phyloP scores from a whole-genome alignment of 1,140 invertebrate species.

The Zaprionus camerounensis region DNA sequence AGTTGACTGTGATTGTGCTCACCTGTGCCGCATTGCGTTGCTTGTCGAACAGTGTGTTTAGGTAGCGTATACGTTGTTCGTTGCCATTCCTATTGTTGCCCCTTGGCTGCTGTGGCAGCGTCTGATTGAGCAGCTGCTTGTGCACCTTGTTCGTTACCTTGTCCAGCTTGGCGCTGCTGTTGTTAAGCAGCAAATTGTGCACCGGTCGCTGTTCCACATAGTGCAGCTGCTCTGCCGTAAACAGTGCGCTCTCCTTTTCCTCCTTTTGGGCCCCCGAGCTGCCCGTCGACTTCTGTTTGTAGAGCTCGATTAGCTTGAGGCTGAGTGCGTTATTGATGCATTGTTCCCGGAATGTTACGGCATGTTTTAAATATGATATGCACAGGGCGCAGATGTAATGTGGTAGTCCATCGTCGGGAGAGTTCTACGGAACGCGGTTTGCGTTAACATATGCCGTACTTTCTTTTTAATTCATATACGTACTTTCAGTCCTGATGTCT shows the following conservation, averaged over 20 bases:
- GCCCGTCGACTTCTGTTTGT: slow-evolving; percentile 56
- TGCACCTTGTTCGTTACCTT: slow-evolving; percentile 65
- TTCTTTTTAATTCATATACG: neutral
- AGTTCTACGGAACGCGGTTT: slow-evolving; percentile 43
- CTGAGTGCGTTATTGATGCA: slow-evolving; percentile 73
- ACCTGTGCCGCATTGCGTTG: slow-evolving; percentile 42
- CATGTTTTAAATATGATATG: slow-evolving; percentile 82
- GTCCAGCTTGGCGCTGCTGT: slow-evolving; percentile 45
- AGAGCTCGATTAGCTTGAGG: slow-evolving; percentile 66
- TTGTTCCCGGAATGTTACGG: slow-evolving; percentile 79
- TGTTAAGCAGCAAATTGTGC: slow-evolving; percentile 66
- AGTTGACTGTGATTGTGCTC: neutral
- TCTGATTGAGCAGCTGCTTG: slow-evolving; percentile 66
- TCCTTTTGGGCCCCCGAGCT: slow-evolving; percentile 25
- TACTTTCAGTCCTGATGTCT: slow-evolving; percentile 78
- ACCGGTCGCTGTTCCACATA: slow-evolving; percentile 67
- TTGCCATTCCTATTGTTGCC: slow-evolving; percentile 12
- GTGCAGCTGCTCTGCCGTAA: slow-evolving; percentile 60
- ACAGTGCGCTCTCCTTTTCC: slow-evolving; percentile 65
- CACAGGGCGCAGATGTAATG: slow-evolving; percentile 74
- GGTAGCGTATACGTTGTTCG: slow-evolving; percentile 64
- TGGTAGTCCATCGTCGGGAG: slow-evolving; percentile 71
- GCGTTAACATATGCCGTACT: neutral
- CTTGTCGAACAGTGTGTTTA: slow-evolving; percentile 70
- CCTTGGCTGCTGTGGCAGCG: slow-evolving; percentile 18